These are phyloP conservation scores for Esox niger DNA, from an alignment of 2,113 vertebrate genomes.

Conservation along the genomic window DNA sequence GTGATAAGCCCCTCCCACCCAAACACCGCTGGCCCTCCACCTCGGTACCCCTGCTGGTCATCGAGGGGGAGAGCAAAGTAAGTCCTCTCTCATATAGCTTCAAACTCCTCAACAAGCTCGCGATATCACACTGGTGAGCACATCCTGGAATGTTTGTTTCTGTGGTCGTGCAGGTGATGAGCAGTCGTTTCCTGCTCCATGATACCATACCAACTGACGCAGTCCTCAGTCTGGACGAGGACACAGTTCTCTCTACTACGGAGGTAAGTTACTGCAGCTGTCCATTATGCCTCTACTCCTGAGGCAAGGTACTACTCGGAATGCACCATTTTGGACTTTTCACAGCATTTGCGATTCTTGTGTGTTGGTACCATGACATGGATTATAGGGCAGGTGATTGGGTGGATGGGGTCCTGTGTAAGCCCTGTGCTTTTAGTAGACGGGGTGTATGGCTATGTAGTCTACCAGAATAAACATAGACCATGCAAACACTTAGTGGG, in stretches of 20 bases:
- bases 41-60: slow-evolving; percentile 89
- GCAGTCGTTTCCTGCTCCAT: slow-evolving; percentile 94
- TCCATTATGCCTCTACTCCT: no score
- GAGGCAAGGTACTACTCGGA: no score
- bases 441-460: no score
- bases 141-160: background rate
- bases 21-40: slow-evolving; percentile 96
- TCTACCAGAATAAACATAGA: no score
- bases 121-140: background rate
- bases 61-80: slow-evolving; percentile 92
- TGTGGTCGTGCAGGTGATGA: slow-evolving; percentile 83
- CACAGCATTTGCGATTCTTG: no score
- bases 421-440: no score
- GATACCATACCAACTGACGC: slow-evolving; percentile 92
- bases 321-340: background rate
- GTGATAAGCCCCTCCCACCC: slow-evolving; percentile 94
- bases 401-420: no score
- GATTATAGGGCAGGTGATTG: no score
- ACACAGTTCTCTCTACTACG: slow-evolving; percentile 96
- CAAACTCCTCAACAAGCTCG: background rate
- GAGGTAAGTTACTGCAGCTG: slow-evolving; percentile 74
- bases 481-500: no score
- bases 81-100: background rate
- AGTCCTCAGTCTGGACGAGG: slow-evolving; percentile 95
- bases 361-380: no score